Conservation (phyloP, 2,888 invertebrate species). For the Herminia tarsipennalis region DNA sequence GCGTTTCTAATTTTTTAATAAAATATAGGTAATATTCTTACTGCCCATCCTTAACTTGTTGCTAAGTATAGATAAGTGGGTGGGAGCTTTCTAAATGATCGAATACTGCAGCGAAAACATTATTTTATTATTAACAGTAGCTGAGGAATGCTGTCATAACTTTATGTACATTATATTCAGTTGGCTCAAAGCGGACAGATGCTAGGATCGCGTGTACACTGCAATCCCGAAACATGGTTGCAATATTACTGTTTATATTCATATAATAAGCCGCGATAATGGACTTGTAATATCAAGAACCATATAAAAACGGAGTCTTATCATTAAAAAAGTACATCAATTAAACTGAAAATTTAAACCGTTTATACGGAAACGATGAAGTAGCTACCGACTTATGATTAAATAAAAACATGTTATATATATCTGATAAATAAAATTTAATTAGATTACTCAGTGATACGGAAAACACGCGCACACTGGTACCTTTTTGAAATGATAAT, state of each 20-base stretch:
- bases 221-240: conserved; percentile 53
- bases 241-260: conserved; percentile 48
- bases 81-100: conserved; percentile 41
- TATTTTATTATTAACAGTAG: conserved; percentile 45
- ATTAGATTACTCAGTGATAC: conserved; percentile 35
- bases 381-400: conserved; percentile 1
- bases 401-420: conserved; percentile 20
- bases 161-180: conserved; percentile 53
- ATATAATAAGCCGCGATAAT: conserved; percentile 49
- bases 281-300: conserved; percentile 47
- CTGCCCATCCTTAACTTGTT: neutral
- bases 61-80: conserved; percentile 33
- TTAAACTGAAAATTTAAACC: no score
- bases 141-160: conserved; percentile 53
- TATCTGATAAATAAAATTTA: conserved; percentile 27
- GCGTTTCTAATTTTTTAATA: conserved; percentile 2
- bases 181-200: conserved; percentile 63
- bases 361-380: no score
- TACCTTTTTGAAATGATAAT: conserved; percentile 60
- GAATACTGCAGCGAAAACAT: conserved; percentile 47
- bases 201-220: conserved; percentile 59
- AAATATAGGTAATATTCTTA: no score
- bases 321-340: conserved; percentile 4
- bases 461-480: conserved; percentile 46
- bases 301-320: conserved; percentile 41